A percentile compares a stretch with the other conserved stretches of the same genome.
Conservation (phyloP, 2,888 invertebrate species). For the Pyrrhia umbra region DNA sequence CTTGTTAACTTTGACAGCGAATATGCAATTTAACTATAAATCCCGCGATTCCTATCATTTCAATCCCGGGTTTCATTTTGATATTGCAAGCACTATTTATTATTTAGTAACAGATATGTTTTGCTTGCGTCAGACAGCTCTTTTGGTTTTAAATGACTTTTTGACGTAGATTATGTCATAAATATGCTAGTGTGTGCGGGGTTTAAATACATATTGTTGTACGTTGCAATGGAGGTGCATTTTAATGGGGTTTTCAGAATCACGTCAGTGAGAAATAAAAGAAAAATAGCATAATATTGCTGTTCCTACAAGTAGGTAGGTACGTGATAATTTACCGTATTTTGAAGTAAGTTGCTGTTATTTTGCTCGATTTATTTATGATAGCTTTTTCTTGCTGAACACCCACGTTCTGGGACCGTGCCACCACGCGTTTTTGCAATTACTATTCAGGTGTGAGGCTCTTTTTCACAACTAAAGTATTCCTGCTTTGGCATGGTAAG, state of each 20-base stretch:
- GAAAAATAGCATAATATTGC: neutral
- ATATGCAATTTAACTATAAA: constrained; percentile 8
- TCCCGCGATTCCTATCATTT: constrained; percentile 16
- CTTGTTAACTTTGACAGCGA: constrained; percentile 11
- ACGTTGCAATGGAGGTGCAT: constrained; percentile 13
- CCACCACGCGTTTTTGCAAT: no score
- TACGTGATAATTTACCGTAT: no score
- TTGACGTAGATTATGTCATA: constrained; percentile 54
- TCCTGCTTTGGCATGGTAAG: no score
- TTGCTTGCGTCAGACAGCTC: constrained; percentile 45
- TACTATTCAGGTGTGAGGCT: no score
- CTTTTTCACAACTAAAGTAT: no score
- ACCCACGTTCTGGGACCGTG: no score
- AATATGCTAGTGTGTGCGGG: constrained; percentile 50
- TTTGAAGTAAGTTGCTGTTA: no score
- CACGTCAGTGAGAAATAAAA: constrained; percentile 7
- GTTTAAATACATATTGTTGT: constrained; percentile 20
- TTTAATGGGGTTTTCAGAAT: constrained; percentile 22
- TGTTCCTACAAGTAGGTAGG: no score
- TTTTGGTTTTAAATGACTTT: constrained; percentile 61
- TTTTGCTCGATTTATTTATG: no score
- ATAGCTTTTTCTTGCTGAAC: no score
- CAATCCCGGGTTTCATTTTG: constrained; percentile 19
- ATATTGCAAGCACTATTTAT: constrained; percentile 47
- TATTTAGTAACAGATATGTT: constrained; percentile 39